phyloP scores from a whole-genome alignment of 2,113 vertebrate species.

The Pteronura brasiliensis region DNA sequence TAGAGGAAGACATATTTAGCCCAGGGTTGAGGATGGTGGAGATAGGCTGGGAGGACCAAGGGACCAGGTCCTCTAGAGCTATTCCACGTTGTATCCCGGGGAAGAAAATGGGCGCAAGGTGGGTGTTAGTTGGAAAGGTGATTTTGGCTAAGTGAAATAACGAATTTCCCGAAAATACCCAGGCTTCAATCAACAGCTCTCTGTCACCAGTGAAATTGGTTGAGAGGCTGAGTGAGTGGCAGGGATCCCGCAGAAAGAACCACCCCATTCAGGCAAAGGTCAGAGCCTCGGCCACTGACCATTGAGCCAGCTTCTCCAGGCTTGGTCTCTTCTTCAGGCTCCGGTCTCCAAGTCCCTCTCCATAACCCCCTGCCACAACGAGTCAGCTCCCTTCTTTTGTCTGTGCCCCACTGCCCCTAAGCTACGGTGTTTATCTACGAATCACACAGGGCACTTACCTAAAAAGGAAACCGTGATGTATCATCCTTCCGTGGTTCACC shows the following conservation, averaged over 20 bases:
- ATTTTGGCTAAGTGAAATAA: not conserved
- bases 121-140: not conserved
- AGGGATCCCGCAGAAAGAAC: not conserved
- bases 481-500: not conserved
- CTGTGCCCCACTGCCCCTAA: not conserved
- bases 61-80: not conserved
- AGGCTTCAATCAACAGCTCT: not conserved
- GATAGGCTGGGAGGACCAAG: not conserved
- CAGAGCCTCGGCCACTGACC: not conserved
- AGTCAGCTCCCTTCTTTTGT: not conserved
- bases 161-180: not conserved
- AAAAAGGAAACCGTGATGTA: not conserved
- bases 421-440: not conserved
- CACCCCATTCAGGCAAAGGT: not conserved
- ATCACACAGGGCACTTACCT: not conserved
- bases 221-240: not conserved
- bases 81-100: not conserved
- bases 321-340: not conserved
- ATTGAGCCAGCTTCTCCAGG: not conserved
- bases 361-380: not conserved
- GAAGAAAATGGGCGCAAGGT: not conserved
- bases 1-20: not conserved
- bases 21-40: too few species aligned
- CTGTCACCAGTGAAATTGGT: not conserved
- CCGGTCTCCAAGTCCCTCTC: not conserved